These are phyloP conservation scores for Lanius collurio DNA, from an alignment of 2,113 vertebrate genomes.

Conservation along the genomic window DNA sequence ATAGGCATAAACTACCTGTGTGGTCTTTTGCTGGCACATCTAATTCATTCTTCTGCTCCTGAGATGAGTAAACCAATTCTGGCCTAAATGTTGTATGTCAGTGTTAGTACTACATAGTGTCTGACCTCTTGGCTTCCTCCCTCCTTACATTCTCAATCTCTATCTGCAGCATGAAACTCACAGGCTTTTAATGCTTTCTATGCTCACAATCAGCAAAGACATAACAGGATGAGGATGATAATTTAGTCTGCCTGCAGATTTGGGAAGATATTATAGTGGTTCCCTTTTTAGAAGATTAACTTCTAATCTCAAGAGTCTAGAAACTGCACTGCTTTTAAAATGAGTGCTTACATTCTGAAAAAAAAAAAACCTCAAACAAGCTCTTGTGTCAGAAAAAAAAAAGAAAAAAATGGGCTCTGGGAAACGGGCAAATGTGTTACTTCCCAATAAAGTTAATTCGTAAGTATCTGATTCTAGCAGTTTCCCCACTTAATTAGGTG, in stretches of 20 bases:
- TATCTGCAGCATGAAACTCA: neutral
- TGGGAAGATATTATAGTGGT: neutral
- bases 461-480: neutral
- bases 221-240: neutral
- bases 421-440: neutral
- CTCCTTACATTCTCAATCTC: neutral
- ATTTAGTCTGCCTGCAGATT: neutral
- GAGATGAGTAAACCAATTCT: neutral
- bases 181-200: neutral
- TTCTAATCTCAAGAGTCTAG: neutral
- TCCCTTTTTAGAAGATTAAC: slow-evolving; percentile 12
- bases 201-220: neutral
- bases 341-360: neutral
- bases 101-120: neutral
- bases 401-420: neutral
- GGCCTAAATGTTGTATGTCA: neutral
- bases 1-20: neutral
- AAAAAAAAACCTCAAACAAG: neutral
- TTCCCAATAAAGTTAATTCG: neutral
- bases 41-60: neutral
- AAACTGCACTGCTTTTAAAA: neutral
- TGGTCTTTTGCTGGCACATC: neutral
- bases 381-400: neutral
- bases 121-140: neutral
- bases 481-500: neutral